Base-by-base conservation (phyloP, 2,888 invertebrate genomes). In the Watsonalla binaria region DNA sequence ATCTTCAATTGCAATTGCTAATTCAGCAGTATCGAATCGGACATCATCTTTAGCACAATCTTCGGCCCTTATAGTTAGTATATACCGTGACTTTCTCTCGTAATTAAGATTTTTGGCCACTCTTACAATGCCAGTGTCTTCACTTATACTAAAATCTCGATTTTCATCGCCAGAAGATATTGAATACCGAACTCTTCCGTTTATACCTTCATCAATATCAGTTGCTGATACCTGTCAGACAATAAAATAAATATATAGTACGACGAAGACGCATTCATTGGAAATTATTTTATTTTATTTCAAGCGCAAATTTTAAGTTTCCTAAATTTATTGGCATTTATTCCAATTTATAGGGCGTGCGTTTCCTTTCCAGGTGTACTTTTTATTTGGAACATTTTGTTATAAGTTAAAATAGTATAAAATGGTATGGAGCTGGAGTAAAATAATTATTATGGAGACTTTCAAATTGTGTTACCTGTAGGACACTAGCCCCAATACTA, bases 31-130 rank as follows among this genome's bases (percentile, higher is more conserved):
- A 91, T 95, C 96, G 78, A 92, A 95, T 77, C 92, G 93, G 51
- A 92, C 92, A 64, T 94, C 93, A 74, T 95, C 95, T 65, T 93
- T 93, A 33, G 96, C 96, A 74, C 96, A 96, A 82, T 97, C 97
- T 85, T 98, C 97, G 0, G 97, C 98, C 62, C 94, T 94, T 37
- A 99, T 95, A 0, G 94, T 95, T 60, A 99, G 86, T 46, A 94
- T 88, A 78, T 98, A 98, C 34, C 95, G 94, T 47, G 95, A 93
- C 77, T 96, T 96, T 42, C 98, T 92, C 89, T 99, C 98, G 82
- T 95, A 98, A 86, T 99, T 98, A 33, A 99, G 92, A 79, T 97
- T 97, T 86, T 98, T 97, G 37, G 97, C 97, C 6, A 98, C 96
- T 58, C 97, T 92, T 13, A 99, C 94, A 46, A 97, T 93, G 0